Percentiles rank a stretch among this genome's conserved stretches.
Conservation (phyloP, 2,113 vertebrate species). For the Mesocricetus auratus region DNA sequence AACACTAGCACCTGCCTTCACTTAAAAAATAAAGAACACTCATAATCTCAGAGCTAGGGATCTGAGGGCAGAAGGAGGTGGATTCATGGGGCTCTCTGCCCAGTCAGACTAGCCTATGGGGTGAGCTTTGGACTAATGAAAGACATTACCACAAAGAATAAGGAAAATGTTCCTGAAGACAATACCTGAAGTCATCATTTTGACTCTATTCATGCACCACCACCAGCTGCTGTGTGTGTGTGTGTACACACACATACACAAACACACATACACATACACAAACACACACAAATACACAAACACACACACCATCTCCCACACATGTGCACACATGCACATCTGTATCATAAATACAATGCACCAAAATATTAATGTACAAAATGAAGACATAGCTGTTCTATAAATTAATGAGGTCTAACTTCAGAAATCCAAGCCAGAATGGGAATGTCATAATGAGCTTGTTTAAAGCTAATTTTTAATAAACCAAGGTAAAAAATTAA, state of each 20-base stretch:
- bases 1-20: background rate
- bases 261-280: background rate
- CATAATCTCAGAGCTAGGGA: background rate
- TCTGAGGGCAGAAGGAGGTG: background rate
- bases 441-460: background rate
- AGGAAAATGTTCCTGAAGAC: background rate
- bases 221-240: background rate
- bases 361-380: background rate
- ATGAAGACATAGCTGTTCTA: background rate
- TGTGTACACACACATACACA: background rate
- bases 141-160: background rate
- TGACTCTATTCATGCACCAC: too few relatives aligned
- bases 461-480: constrained; percentile 6
- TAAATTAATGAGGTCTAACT: background rate
- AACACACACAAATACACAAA: background rate
- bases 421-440: background rate
- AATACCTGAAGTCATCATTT: background rate
- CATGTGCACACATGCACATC: background rate
- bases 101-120: background rate
- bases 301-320: too few relatives aligned
- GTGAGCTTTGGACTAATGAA: background rate
- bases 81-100: background rate
- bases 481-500: background rate
- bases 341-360: background rate
- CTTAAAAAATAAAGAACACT: background rate